These are phyloP conservation scores for Otolemur garnettii DNA, from an alignment of 2,113 vertebrate genomes.

Conservation along the genomic window DNA sequence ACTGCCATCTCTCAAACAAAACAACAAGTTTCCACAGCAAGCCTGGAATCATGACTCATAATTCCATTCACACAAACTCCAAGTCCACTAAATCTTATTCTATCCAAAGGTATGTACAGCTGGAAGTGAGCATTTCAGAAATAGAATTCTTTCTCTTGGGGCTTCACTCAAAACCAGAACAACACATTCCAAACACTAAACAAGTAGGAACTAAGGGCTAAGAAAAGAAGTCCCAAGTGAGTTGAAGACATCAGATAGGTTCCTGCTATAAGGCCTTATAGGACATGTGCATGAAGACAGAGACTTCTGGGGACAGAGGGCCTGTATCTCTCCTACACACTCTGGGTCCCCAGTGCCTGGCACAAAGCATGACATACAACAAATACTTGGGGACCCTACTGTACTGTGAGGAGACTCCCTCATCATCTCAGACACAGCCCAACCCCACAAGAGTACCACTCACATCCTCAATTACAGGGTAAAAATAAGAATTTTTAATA, in stretches of 20 bases:
- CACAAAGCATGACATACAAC: neutral
- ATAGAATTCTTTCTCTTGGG: constrained; percentile 79
- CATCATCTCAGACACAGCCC: neutral
- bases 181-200: constrained; percentile 76
- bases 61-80: constrained; percentile 67
- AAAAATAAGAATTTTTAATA: constrained; percentile 18
- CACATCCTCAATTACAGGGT: neutral
- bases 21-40: constrained; percentile 34
- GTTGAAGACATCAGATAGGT: constrained; percentile 46
- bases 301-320: neutral
- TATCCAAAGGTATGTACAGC: constrained; percentile 75
- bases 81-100: constrained; percentile 69
- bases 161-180: constrained; percentile 76
- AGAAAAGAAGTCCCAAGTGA: constrained; percentile 29
- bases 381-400: neutral
- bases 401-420: neutral
- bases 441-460: neutral
- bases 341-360: neutral
- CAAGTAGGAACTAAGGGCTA: constrained; percentile 67
- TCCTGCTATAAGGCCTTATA: neutral
- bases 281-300: neutral
- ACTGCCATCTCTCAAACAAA: constrained; percentile 50
- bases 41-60: constrained; percentile 65
- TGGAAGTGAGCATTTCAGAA: constrained; percentile 79
- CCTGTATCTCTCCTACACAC: neutral